phyloP scores from a whole-genome alignment of 2,888 invertebrate genomes.

The Aproaerema taeniolella region DNA sequence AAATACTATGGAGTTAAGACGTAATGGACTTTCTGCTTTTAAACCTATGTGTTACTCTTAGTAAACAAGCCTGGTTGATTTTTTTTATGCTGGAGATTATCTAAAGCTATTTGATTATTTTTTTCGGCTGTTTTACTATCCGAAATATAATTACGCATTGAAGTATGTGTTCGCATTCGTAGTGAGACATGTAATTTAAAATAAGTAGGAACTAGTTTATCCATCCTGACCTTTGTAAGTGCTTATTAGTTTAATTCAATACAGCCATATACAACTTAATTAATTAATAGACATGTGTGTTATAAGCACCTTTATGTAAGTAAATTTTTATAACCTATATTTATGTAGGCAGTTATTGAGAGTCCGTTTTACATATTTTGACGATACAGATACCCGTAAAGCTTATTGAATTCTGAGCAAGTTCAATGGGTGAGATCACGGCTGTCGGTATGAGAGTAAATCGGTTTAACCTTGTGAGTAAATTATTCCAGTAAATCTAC shows the following conservation, averaged over 20 bases:
- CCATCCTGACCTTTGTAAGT: slow-evolving; percentile 12
- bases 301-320: not conserved
- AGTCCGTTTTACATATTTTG: slow-evolving; percentile 7
- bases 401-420: slow-evolving; percentile 18
- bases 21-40: not conserved
- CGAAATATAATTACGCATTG: too few species aligned
- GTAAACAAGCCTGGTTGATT: too few species aligned
- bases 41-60: not conserved
- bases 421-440: slow-evolving; percentile 45
- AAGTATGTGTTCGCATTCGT: too few species aligned
- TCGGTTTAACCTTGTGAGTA: slow-evolving; percentile 50
- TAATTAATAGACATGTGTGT: not conserved
- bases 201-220: slow-evolving; percentile 2
- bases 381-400: slow-evolving; percentile 6
- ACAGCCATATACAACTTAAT: slow-evolving; percentile 11
- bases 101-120: too few species aligned
- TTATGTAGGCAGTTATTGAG: slow-evolving; percentile 1
- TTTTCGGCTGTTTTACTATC: too few species aligned
- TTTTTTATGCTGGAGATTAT: too few species aligned
- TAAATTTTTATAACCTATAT: not conserved
- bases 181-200: too few species aligned
- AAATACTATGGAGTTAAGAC: slow-evolving; percentile 6
- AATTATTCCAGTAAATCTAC: slow-evolving; percentile 48
- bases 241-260: slow-evolving; percentile 14
- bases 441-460: slow-evolving; percentile 33